Conservation (phyloP, 2,888 invertebrate species). For the Amphipyra tragopoginis region DNA sequence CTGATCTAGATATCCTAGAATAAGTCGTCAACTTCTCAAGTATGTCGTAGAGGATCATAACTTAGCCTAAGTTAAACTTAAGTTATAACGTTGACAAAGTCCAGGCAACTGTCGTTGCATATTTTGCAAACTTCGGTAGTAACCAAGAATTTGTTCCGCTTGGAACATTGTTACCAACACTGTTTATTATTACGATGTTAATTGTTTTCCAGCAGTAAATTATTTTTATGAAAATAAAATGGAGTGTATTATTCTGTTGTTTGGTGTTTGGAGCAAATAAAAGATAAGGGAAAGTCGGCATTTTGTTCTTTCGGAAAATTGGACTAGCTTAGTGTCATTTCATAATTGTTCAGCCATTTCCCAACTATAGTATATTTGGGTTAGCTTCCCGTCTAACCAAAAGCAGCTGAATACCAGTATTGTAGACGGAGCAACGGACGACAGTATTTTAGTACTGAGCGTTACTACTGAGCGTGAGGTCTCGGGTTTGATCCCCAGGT, state of each 20-base stretch:
- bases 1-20: constrained; percentile 18
- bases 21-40: constrained; percentile 13
- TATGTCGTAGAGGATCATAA: constrained; percentile 34
- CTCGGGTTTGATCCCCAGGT: too few relatives aligned
- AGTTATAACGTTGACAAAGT: constrained; percentile 41
- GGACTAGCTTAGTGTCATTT: background rate
- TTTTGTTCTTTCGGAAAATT: too few relatives aligned
- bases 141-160: constrained; percentile 36
- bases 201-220: constrained; percentile 30
- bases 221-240: constrained; percentile 25
- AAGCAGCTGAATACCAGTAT: too few relatives aligned
- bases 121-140: constrained; percentile 46
- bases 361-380: too few relatives aligned
- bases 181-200: constrained; percentile 26
- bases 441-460: too few relatives aligned
- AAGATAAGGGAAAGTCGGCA: too few relatives aligned
- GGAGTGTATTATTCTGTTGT: background rate
- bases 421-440: too few relatives aligned
- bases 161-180: constrained; percentile 8
- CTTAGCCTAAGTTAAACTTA: constrained; percentile 37
- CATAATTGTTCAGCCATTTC: too few relatives aligned
- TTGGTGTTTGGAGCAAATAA: background rate
- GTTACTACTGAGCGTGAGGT: too few relatives aligned
- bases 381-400: too few relatives aligned
- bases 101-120: constrained; percentile 49